Base-by-base conservation (phyloP, 2,113 vertebrate genomes). In the Brachirus orientalis region DNA sequence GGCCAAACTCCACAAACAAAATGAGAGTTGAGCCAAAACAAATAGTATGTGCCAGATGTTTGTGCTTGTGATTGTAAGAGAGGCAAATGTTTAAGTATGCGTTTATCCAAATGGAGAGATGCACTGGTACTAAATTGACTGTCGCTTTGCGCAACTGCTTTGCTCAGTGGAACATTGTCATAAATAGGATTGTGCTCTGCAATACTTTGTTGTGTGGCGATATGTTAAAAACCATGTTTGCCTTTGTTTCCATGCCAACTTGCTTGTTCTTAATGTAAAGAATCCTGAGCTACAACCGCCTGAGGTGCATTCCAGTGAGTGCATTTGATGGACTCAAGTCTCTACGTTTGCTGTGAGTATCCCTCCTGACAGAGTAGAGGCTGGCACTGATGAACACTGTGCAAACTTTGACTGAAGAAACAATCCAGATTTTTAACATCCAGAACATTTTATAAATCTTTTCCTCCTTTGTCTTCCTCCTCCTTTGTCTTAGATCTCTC, bases 211-310 rank as follows among this genome's bases (percentile, higher is more conserved):
- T 64, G 48, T 19, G 47, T 60, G 38, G 40, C 53, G 6, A 64
- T 19, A 7, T 19, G 3, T 53, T 37, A 11, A 44, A 37, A 7
- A 44, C 37, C 17, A 10, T 38, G 1, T 47, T 45, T 76, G 37
- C 33, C 19, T 58, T 43, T 67, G 48, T 78, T 22, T 72, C 60
- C 38, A 13, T 40, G 43, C 51, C 71, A 76, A 77, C 68, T 44
- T 75, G 43, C 75, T 77, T 46, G 14, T 79, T 85, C 22, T 79
- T 28, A 85, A 19, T 79, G 56, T 91, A 85, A 92, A 98, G 96
- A 92, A 98, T 98, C 91, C 95, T 98, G 75, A 98, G 96, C 90
- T 98, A 98, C 86, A 98, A 98, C 80, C 96, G 96, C 6, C 90
- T 98, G 60, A 91, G 96, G 38, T 98, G 97, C 83, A 95, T 98